These are phyloP conservation scores for Pardalotus punctatus DNA, from an alignment of 2,113 vertebrate genomes.

Conservation along the genomic window DNA sequence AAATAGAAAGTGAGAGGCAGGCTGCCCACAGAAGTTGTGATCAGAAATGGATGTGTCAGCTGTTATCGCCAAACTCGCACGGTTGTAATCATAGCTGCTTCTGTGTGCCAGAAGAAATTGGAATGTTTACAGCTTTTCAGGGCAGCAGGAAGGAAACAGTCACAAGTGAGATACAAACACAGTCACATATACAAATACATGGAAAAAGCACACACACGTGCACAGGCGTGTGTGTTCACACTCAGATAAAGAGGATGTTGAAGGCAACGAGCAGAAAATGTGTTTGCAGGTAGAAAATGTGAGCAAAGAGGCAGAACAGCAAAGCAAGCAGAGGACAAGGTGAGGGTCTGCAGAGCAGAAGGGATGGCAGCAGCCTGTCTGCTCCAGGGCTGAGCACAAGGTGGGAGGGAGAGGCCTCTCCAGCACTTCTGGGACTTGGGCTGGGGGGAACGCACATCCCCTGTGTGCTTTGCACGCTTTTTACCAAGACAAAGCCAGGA, in stretches of 20 bases:
- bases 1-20: not conserved
- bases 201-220: not conserved
- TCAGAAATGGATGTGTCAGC: constrained; percentile 9
- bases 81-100: not conserved
- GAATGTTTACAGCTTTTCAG: not conserved
- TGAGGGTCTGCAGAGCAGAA: not conserved
- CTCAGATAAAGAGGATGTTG: not conserved
- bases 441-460: not conserved
- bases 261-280: not conserved
- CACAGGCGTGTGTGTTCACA: not conserved
- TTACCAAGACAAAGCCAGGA: not conserved
- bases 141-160: not conserved
- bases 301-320: not conserved
- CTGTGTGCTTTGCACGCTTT: not conserved
- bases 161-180: not conserved
- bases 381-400: not conserved
- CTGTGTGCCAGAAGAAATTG: not conserved
- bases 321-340: not conserved
- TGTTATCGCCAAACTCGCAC: not conserved
- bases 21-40: not conserved
- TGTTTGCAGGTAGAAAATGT: not conserved
- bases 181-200: not conserved
- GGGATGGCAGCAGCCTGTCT: not conserved
- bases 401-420: not conserved
- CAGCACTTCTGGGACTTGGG: not conserved